Evolutionary conservation across 2,888 invertebrate species (phyloP).

Genomic region (Tipula lateralis): DNA sequence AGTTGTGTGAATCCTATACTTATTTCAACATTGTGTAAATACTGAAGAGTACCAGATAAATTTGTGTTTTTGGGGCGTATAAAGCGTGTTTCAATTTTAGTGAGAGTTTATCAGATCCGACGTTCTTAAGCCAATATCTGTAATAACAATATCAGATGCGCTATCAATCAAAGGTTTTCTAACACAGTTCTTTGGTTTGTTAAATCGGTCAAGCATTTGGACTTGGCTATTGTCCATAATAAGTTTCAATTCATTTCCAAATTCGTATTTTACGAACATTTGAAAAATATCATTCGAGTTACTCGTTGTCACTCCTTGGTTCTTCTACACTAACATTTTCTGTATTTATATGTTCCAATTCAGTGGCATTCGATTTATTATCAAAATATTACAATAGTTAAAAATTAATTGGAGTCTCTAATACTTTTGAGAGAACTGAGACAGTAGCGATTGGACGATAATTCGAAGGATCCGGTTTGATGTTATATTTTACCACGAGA

Average conservation of each 20-base stretch:
- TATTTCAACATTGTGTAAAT: background rate
- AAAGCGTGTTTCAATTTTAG: background rate
- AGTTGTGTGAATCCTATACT: background rate
- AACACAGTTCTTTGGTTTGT: slow-evolving; percentile 35
- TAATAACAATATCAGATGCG: slow-evolving; percentile 32
- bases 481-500: no score
- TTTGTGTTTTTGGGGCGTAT: background rate
- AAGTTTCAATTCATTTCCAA: slow-evolving; percentile 32
- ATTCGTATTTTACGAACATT: slow-evolving; percentile 32
- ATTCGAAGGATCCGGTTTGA: no score
- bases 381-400: no score
- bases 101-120: background rate
- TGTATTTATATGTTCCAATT: background rate
- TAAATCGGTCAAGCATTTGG: slow-evolving; percentile 34
- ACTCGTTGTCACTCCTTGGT: slow-evolving; percentile 24
- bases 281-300: slow-evolving; percentile 34
- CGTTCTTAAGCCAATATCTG: background rate
- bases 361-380: no score
- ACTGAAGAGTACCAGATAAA: background rate
- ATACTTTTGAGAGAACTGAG: no score
- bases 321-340: slow-evolving; percentile 13
- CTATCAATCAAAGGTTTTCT: slow-evolving; percentile 35
- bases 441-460: no score
- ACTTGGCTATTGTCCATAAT: slow-evolving; percentile 34
- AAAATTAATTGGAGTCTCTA: no score